These are phyloP conservation scores for Alviniconcha strummeri DNA, from an alignment of 2,888 invertebrate genomes.

Conservation along the genomic window DNA sequence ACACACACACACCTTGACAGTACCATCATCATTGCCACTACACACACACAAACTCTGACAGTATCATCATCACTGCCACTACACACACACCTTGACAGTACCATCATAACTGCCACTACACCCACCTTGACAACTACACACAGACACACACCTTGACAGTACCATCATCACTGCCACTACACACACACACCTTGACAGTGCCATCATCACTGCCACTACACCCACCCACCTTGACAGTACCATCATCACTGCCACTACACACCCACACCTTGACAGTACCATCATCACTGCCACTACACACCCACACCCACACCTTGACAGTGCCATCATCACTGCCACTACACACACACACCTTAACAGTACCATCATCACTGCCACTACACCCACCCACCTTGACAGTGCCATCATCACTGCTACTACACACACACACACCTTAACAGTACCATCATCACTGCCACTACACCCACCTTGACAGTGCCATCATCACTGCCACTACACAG, in stretches of 20 bases:
- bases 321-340: too few species aligned
- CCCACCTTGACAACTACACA: conserved; percentile 50
- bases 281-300: not conserved
- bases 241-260: not conserved
- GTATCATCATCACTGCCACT: too few species aligned
- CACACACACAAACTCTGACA: too few species aligned
- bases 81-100: conserved; percentile 82
- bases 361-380: conserved; percentile 96
- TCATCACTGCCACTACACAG: conserved; percentile 97
- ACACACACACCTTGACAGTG: conserved; percentile 74
- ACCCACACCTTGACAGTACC: not conserved
- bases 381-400: conserved; percentile 90
- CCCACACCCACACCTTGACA: too few species aligned
- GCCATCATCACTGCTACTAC: conserved; percentile 96
- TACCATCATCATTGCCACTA: not conserved
- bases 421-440: conserved; percentile 89
- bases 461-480: conserved; percentile 86
- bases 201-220: conserved; percentile 92
- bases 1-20: not conserved
- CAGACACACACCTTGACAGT: not conserved
- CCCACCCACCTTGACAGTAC: not conserved
- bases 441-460: not conserved
- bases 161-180: not conserved
- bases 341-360: conserved; percentile 81
- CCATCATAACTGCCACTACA: conserved; percentile 97